A percentile compares a stretch with the other conserved stretches of the same genome.
phyloP scores from a whole-genome alignment of 2,113 vertebrate species.

The Acanthochromis polyacanthus region DNA sequence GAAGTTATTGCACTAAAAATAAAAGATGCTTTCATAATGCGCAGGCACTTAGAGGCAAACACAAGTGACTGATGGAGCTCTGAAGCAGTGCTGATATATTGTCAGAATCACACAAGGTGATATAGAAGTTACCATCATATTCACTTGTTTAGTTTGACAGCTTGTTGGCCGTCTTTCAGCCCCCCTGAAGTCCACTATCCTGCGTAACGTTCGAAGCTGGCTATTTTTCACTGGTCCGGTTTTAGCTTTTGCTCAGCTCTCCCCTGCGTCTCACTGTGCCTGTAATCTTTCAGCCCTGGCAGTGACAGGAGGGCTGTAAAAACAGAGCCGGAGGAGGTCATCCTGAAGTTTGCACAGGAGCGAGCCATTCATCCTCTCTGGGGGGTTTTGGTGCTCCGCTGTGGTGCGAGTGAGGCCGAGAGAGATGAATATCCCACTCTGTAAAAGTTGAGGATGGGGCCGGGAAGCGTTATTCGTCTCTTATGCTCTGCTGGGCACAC shows the following conservation, averaged over 20 bases:
- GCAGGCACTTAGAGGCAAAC: background rate
- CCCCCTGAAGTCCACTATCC: conserved; percentile 5
- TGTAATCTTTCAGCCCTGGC: conserved; percentile 54
- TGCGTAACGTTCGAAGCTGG: background rate
- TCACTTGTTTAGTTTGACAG: conserved; percentile 7
- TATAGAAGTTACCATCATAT: conserved; percentile 11
- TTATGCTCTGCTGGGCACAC: conserved; percentile 40
- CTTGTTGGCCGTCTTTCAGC: background rate
- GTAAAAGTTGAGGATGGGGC: conserved; percentile 52
- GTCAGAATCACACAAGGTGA: conserved; percentile 16
- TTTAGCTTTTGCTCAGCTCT: conserved; percentile 8
- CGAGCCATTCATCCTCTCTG: conserved; percentile 56
- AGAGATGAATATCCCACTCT: conserved; percentile 61
- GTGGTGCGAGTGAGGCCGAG: conserved; percentile 32
- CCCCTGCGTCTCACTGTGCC: conserved; percentile 10
- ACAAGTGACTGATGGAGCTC: background rate
- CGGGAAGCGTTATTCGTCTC: conserved; percentile 64
- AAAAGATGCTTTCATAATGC: too few relatives aligned
- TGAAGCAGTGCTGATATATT: background rate
- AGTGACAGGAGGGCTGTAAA: conserved; percentile 60
- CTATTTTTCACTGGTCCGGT: conserved; percentile 19
- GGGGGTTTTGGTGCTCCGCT: conserved; percentile 23
- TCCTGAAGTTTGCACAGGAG: conserved; percentile 59
- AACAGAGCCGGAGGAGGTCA: conserved; percentile 65
- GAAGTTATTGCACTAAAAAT: too few relatives aligned